Conservation (phyloP, 2,888 invertebrate species). For the Amiota mariae region DNA sequence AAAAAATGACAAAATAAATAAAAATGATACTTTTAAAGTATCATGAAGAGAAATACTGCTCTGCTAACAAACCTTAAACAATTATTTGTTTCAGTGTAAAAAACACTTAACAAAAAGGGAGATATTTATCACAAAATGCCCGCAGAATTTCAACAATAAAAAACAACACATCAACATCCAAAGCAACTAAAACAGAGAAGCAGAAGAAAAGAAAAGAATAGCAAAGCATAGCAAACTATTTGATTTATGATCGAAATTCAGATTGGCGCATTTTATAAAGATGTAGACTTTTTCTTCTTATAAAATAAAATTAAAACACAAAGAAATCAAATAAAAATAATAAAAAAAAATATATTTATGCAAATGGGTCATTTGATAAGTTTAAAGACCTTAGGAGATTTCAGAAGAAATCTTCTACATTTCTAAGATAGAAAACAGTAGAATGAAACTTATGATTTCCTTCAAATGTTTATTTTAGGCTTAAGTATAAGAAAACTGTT, state of each 20-base stretch:
- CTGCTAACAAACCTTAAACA: neutral
- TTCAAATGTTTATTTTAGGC: no score
- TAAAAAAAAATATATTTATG: neutral
- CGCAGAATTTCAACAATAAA: constrained; percentile 57
- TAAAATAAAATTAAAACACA: neutral
- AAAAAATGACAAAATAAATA: no score
- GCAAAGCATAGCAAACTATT: constrained; percentile 44
- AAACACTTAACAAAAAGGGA: neutral
- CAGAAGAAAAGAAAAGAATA: constrained; percentile 11
- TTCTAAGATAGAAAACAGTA: no score
- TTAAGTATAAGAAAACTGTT: no score
- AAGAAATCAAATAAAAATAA: neutral
- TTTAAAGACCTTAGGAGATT: no score
- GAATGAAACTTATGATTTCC: no score
- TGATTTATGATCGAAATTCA: constrained; percentile 58
- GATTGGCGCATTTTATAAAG: constrained; percentile 61
- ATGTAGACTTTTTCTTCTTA: constrained; percentile 49
- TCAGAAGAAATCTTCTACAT: no score
- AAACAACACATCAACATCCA: constrained; percentile 7
- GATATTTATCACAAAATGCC: constrained; percentile 59
- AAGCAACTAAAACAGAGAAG: constrained; percentile 28
- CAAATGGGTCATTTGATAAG: neutral
- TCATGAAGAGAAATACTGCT: constrained; percentile 14
- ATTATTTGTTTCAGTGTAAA: constrained; percentile 37
- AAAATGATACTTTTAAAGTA: neutral